These are phyloP conservation scores for Bubo scandiacus DNA, from an alignment of 2,113 vertebrate genomes.

Conservation along the genomic window DNA sequence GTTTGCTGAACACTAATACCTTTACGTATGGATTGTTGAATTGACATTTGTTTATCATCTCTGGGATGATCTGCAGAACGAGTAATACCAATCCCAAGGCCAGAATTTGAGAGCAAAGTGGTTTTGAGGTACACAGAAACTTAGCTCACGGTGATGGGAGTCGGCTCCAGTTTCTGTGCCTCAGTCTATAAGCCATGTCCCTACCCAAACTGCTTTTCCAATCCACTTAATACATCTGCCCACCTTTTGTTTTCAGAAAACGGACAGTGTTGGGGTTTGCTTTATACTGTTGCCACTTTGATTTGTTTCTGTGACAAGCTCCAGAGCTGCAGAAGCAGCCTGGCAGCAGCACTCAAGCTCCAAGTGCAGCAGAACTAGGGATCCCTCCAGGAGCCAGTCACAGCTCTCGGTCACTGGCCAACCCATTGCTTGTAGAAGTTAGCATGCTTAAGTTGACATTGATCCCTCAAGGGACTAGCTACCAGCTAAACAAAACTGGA, in stretches of 20 bases:
- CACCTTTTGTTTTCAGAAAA: not conserved
- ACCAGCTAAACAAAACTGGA: constrained; percentile 51
- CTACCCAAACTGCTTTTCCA: not conserved
- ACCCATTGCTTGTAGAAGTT: not conserved
- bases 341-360: not conserved
- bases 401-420: not conserved
- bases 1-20: not conserved
- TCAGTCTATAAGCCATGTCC: not conserved
- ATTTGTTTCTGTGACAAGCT: not conserved
- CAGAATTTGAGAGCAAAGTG: not conserved
- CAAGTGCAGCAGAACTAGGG: not conserved
- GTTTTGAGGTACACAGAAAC: not conserved
- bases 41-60: not conserved
- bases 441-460: constrained; percentile 32
- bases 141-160: not conserved
- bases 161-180: not conserved
- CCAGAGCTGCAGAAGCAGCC: not conserved
- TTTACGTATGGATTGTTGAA: not conserved
- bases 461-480: constrained; percentile 39
- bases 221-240: not conserved
- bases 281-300: not conserved
- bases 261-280: not conserved
- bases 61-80: not conserved
- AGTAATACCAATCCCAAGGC: not conserved
- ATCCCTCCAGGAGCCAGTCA: not conserved